phyloP scores from a whole-genome alignment of 2,113 vertebrate genomes.

The Equus przewalskii region DNA sequence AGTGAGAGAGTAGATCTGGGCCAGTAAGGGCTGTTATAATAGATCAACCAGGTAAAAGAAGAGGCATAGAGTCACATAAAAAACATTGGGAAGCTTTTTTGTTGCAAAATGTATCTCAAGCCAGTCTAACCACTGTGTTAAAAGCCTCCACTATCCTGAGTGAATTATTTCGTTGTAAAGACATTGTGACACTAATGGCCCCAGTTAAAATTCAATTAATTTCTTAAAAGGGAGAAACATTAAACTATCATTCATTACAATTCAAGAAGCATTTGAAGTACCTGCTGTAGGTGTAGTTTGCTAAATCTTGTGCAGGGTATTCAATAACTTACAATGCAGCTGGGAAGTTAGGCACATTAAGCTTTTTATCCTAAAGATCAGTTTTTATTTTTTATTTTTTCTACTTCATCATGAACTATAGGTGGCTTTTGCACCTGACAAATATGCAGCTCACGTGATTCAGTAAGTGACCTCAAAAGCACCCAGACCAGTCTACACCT shows the following conservation, averaged over 20 bases:
- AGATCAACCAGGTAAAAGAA: background rate
- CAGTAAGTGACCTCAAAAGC: background rate
- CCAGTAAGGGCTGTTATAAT: background rate
- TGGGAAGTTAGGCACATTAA: background rate
- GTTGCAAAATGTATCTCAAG: background rate
- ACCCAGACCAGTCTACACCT: background rate
- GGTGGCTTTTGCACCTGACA: background rate
- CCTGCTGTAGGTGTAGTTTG: background rate
- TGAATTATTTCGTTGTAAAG: constrained; percentile 44
- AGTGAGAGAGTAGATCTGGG: background rate
- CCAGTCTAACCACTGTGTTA: background rate
- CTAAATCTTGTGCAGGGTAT: background rate
- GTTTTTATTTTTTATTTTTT: background rate
- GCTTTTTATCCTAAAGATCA: background rate
- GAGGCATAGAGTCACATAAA: background rate
- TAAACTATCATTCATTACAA: background rate
- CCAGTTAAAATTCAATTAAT: constrained; percentile 60
- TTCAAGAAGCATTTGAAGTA: background rate
- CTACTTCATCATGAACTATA: background rate
- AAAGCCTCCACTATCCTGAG: background rate
- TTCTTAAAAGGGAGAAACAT: constrained; percentile 53
- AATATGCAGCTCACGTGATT: background rate
- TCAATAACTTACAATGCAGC: background rate
- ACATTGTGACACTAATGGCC: background rate
- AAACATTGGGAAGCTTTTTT: background rate